Base-by-base conservation (phyloP, 2,888 invertebrate genomes). In the Oxyteleia sp. region DNA sequence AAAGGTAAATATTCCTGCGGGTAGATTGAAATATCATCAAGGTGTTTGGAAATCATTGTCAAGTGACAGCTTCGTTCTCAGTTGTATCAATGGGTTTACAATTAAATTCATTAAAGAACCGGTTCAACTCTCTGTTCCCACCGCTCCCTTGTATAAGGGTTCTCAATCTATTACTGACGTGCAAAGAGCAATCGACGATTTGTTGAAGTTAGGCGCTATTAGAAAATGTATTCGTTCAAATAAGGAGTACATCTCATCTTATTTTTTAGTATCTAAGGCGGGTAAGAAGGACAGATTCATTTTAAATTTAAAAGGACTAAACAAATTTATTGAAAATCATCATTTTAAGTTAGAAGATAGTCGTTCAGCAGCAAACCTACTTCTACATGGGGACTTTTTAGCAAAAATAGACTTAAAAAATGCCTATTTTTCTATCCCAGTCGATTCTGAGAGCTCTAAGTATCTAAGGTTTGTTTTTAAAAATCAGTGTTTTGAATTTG, bases 321-420 rank as follows among this genome's bases (percentile, higher is more conserved):
- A 83, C 43, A 47, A 32, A 3, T 83, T 83, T 43, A 57, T 79
- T 49, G 1, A 45, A 74, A 45, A 53, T n/a, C n/a, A n/a, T n/a
- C n/a, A 16, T 26, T 83, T 78, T 43, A 83, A 83, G 35, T 3
- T 79, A 1, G 68, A 83, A 38, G 79, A 83, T 41, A 11, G 45
- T 4, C 13, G 71, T 4, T 41, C 75, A 10, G 72, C 53, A 11
- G 18, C 3, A 8, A 69, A 41, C n/a, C 16, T 75, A 15, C 10
- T 82, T 8, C 16, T 7, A 4, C 3, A 32, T 16, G 47, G 13
- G 8, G 51, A 71, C 20, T 83, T 43, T 16, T 16, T 83, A 26
- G 68, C 61, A 13, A 78, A 38, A 26, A 68, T 79, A 7, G 78
- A 83, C 38, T 20, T 74, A 1, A 66, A 64, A 11, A 68, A 79